These are phyloP conservation scores for Bucorvus abyssinicus DNA, from an alignment of 2,797 vertebrate species.

Conservation along the genomic window DNA sequence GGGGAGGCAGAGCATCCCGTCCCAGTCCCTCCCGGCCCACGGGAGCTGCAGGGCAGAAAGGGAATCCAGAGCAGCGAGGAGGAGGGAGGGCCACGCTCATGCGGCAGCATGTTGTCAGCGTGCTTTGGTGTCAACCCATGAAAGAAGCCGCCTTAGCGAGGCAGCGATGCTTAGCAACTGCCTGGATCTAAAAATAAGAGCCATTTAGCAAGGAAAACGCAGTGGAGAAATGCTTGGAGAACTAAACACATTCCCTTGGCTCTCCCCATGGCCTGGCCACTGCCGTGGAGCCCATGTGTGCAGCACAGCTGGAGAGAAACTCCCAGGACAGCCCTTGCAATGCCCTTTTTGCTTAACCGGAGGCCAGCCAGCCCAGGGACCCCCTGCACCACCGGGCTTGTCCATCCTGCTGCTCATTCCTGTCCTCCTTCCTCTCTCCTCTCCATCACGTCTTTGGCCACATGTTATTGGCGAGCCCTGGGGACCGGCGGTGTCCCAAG, in stretches of 20 bases:
- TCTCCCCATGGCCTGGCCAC: background rate
- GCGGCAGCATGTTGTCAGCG: constrained; percentile 59
- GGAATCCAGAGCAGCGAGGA: background rate
- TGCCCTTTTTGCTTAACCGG: background rate
- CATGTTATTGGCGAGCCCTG: background rate
- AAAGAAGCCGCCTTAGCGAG: constrained; percentile 60
- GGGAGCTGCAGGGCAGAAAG: background rate
- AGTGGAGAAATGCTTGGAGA: constrained; percentile 40
- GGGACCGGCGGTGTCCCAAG: background rate
- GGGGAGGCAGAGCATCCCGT: background rate
- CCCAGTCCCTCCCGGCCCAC: fast-evolving
- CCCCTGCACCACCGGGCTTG: background rate
- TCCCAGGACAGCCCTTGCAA: background rate
- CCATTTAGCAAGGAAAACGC: constrained; percentile 65
- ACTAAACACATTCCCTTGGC: constrained; percentile 6
- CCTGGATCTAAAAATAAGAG: constrained; percentile 70
- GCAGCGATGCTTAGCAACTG: constrained; percentile 72
- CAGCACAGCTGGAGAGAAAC: background rate
- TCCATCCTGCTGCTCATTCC: background rate
- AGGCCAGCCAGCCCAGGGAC: background rate
- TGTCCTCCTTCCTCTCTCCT: background rate
- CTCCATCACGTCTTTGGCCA: background rate
- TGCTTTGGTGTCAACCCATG: constrained; percentile 69
- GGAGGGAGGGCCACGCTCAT: constrained; percentile 27
- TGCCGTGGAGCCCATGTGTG: background rate